A percentile compares a stretch with the other conserved stretches of the same genome.
Evolutionary conservation across 1,140 invertebrate genomes (phyloP).

Genomic region (Megalonaias nervosa): DNA sequence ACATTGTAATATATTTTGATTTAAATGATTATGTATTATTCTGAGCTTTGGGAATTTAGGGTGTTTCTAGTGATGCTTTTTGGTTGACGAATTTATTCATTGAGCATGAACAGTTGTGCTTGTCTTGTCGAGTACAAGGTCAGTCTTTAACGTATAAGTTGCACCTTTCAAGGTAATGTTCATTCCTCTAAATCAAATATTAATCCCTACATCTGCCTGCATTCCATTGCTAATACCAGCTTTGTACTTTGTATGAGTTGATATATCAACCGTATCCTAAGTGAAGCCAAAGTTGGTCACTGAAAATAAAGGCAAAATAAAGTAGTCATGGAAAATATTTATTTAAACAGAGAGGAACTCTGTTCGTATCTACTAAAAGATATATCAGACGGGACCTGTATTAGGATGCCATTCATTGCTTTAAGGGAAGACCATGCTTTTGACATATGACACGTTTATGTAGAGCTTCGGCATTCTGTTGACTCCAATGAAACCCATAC

Average conservation of each 20-base stretch:
- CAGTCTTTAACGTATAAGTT: neutral
- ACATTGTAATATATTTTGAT: neutral
- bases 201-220: constrained; percentile 88
- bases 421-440: neutral
- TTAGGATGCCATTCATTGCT: neutral
- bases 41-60: too few species aligned
- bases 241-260: constrained; percentile 89
- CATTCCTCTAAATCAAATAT: constrained; percentile 94
- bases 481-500: too few species aligned
- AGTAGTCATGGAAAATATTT: neutral
- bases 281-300: constrained; percentile 91
- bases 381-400: neutral
- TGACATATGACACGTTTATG: neutral
- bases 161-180: constrained; percentile 95
- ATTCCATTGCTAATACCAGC: constrained; percentile 93
- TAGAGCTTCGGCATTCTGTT: too few species aligned
- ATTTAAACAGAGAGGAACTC: neutral
- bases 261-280: constrained; percentile 92
- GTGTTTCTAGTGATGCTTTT: too few species aligned
- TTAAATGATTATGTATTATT: too few species aligned
- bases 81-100: too few species aligned
- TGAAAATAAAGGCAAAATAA: constrained; percentile 71
- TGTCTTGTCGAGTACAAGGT: neutral
- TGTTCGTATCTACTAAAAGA: neutral
- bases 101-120: too few species aligned